Evolutionary conservation across 2,888 invertebrate genomes (phyloP), one percentile per base, ranked within the genome.

Genomic region (Lamellibrachia satsuma): DNA sequence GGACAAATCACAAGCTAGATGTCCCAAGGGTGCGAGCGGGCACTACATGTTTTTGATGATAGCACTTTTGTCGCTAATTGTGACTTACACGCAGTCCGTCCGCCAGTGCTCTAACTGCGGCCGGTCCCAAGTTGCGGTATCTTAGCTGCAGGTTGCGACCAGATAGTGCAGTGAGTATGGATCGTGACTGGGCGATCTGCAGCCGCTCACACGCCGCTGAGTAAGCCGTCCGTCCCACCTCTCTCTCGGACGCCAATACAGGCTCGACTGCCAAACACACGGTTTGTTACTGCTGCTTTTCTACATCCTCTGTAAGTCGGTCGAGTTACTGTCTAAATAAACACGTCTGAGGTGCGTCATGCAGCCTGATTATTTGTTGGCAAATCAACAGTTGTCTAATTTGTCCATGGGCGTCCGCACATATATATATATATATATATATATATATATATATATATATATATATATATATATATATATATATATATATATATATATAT

Each of bases 91-190:
- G 92, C 0, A 96, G 93, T 3, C 95, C 95, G 91, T 95, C 94
- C 15, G 95, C 95, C 15, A 96, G 93, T 3, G 96, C 96, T 91
- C 95, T 95, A 92, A 95, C 94, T 57, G 96, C 95, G 7, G 92
- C 92, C 6, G 93, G 94, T 90, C 95, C 95, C 27, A 96, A 94
- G 27, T 95, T 95, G 52, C 95, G 94, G 93, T 96, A 95, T 8
- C 94, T 95, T n/a, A 96, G 94, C 52, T 94, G 93, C 92, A 96
- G 94, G 60, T 93, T 94, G 7, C 91, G 92, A 9, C 93, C 93
- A 75, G 93, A 94, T 90, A 96, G 94, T 91, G 95, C 95, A 8
- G 94, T 94, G 57, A 94, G 27, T n/a, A 96, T 93, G 90, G 93
- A 94, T 75, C 94, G 93, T 27, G 95, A 94, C 4, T 95, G 95